Base-by-base conservation (phyloP, 2,888 invertebrate species). In the Eristalis tenax region DNA sequence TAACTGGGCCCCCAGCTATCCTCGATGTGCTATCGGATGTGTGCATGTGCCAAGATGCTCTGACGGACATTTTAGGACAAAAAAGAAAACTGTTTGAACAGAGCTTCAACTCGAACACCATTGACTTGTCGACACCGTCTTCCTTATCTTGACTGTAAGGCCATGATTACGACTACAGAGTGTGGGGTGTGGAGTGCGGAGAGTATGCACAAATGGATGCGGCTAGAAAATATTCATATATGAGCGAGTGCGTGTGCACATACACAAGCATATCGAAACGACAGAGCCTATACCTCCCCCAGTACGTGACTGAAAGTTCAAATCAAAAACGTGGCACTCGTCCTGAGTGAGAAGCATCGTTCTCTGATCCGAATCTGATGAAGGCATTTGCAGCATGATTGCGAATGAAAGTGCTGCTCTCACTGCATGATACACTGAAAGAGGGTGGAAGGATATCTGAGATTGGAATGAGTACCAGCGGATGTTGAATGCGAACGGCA, bases 341-440 rank as follows among this genome's bases (percentile, higher is more conserved):
- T 38, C 50, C 59, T 43, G 35, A 75, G 43, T 69, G 26, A 56
- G 81, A 71, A 64, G 26, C 68, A 71, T 56, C 73, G 61, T 77
- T 59, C 78, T 86, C 83, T 78, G 87, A 87, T 87, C 87, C 83
- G 68, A 87, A 79, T 87, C 87, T 73, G 87, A 87, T 83, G 79
- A 87, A 83, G 80, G 80, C 87, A 83, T 87, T 87, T 87, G 83
- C 87, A 80, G 75, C 71, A 83, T 83, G 79, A 87, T 83, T 87
- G 79, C 75, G 78, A 78, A 66, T 66, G 70, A 64, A 86, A 78
- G 66, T 71, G 78, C 57, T 40, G 61, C 78, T 83, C 66, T 77
- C 18, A n/a, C 83, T 70, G 26, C 73, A 73, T 81, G 71, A 77
- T 86, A 83, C 69, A 50, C 61, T 59, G 38, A 35, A 5, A 38